A percentile compares a stretch with the other conserved stretches of the same genome.
These are phyloP conservation scores for Habrosyne pyritoides DNA, from an alignment of 2,888 invertebrate species.

Conservation along the genomic window DNA sequence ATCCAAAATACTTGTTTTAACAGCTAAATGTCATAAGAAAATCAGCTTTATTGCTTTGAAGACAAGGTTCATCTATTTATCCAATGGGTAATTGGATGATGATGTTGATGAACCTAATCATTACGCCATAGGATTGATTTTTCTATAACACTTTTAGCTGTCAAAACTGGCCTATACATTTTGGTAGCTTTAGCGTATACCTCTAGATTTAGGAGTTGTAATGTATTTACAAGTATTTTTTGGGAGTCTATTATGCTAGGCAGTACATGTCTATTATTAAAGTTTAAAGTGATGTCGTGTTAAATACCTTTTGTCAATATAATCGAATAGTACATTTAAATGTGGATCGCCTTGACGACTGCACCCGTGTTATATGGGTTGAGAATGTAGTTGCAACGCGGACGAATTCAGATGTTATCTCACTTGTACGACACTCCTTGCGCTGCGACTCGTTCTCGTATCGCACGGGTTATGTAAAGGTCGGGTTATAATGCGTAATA, in stretches of 20 bases:
- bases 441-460: background rate
- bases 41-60: no score
- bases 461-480: background rate
- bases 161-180: no score
- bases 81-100: no score
- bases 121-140: no score
- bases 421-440: background rate
- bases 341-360: constrained; percentile 39
- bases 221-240: no score
- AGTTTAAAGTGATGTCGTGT: constrained; percentile 8
- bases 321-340: constrained; percentile 25
- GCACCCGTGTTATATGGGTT: constrained; percentile 25
- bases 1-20: no score
- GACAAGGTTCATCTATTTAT: no score
- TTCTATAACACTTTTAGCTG: no score
- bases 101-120: no score
- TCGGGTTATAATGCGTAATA: constrained; percentile 2
- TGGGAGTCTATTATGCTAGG: background rate
- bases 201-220: no score
- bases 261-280: background rate
- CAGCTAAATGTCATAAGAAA: no score
- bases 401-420: constrained; percentile 7
- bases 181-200: no score
- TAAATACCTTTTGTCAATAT: constrained; percentile 22
- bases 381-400: constrained; percentile 27